Conservation (phyloP, 2,113 vertebrate genomes). For the Prionailurus bengalensis region DNA sequence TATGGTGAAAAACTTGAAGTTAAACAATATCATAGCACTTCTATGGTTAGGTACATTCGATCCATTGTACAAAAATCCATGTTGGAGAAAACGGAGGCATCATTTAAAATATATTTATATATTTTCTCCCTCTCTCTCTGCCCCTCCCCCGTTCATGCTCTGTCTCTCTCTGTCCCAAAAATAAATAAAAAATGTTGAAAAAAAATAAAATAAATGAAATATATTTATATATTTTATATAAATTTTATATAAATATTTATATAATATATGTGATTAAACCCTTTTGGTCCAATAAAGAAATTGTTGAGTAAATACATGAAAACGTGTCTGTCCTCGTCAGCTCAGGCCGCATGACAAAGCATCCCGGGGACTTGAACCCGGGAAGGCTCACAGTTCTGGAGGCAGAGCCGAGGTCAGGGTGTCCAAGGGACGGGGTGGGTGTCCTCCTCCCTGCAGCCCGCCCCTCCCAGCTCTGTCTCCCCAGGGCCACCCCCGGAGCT, state of each 20-base stretch:
- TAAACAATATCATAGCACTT: not conserved
- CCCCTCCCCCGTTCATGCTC: no score
- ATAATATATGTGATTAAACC: no score
- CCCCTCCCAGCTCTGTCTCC: not conserved
- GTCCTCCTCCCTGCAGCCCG: no score
- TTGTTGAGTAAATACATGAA: not conserved
- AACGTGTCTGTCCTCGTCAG: rapidly evolving
- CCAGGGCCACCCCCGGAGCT: rapidly evolving
- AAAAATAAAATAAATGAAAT: not conserved
- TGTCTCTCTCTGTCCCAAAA: no score
- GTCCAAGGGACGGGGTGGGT: rapidly evolving
- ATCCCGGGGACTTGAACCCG: rapidly evolving
- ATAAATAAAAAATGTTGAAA: no score
- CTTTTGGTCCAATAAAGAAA: not conserved
- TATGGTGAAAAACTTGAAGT: not conserved
- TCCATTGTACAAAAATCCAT: not conserved
- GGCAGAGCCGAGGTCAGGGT: rapidly evolving
- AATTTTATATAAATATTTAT: no score
- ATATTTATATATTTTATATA: no score
- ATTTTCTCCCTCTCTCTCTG: no score
- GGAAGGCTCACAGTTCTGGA: rapidly evolving
- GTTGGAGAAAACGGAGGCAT: not conserved
- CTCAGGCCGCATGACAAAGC: rapidly evolving
- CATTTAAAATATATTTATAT: not conserved
- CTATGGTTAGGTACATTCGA: not conserved